A percentile compares a stretch with the other conserved stretches of the same genome.
Evolutionary conservation across 2,113 vertebrate genomes (phyloP).

Genomic region (Pseudopipra pipra): DNA sequence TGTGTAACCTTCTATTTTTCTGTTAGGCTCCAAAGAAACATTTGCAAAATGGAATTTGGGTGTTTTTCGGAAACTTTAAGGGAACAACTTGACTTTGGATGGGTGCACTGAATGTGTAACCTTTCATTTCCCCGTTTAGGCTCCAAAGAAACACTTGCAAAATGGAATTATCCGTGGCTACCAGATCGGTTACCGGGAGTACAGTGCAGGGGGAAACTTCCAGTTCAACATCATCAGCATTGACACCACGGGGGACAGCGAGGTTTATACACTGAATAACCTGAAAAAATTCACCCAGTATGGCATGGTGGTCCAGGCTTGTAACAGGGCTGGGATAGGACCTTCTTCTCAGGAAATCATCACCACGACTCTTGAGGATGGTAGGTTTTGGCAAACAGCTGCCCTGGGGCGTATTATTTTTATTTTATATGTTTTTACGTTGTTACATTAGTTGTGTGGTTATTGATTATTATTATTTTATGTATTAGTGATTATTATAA

Average conservation of each 20-base stretch:
- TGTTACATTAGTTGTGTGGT: not conserved
- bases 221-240: slow-evolving; percentile 98
- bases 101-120: not conserved
- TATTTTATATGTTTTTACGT: not conserved
- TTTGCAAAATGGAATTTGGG: slow-evolving; percentile 84
- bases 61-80: not conserved
- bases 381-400: slow-evolving; percentile 69
- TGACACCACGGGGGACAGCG: slow-evolving; percentile 93
- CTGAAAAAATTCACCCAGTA: slow-evolving; percentile 98
- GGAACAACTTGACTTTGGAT: not conserved
- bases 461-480: not conserved
- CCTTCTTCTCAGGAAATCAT: slow-evolving; percentile 98
- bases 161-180: slow-evolving; percentile 97
- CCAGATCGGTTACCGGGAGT: slow-evolving; percentile 96
- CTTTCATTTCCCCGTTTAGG: slow-evolving; percentile 68
- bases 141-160: slow-evolving; percentile 92
- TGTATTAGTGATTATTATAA: not conserved
- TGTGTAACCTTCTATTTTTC: not conserved
- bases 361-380: slow-evolving; percentile 95
- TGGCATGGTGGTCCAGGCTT: slow-evolving; percentile 97
- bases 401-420: not conserved
- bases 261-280: slow-evolving; percentile 91
- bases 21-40: slow-evolving; percentile 89
- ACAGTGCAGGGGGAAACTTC: slow-evolving; percentile 92
- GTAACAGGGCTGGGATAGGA: slow-evolving; percentile 93